These are phyloP conservation scores for Acomys russatus DNA, from an alignment of 2,797 vertebrate genomes.

Conservation along the genomic window DNA sequence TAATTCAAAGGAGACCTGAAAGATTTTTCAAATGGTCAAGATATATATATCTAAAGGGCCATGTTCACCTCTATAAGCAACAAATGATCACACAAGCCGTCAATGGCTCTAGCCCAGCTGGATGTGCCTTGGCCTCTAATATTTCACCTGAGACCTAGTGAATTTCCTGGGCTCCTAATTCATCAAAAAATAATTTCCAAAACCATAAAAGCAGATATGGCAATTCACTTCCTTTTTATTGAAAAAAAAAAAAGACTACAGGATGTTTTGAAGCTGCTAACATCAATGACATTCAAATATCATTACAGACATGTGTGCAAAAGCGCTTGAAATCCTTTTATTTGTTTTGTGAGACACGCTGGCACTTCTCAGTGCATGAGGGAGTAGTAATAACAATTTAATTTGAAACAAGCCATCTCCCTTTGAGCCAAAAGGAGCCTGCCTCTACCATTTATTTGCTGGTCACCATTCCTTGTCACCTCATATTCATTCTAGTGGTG, in stretches of 20 bases:
- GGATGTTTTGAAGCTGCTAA: slow-evolving; percentile 17
- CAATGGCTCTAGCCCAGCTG: background rate
- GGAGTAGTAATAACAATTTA: background rate
- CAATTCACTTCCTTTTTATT: background rate
- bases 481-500: background rate
- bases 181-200: background rate
- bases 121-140: background rate
- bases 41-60: too few species aligned
- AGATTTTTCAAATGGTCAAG: background rate
- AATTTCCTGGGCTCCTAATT: background rate
- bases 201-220: background rate
- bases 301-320: background rate
- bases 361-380: background rate
- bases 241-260: background rate
- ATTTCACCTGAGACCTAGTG: background rate
- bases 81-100: background rate
- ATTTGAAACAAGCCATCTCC: background rate
- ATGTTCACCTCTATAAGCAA: background rate
- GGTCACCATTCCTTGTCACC: too few species aligned
- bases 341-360: background rate
- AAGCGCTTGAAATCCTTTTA: background rate
- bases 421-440: too few species aligned
- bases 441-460: background rate
- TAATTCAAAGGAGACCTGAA: background rate
- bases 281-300: background rate